phyloP scores from a whole-genome alignment of 2,113 vertebrate species.

The Crotalus horridus region DNA sequence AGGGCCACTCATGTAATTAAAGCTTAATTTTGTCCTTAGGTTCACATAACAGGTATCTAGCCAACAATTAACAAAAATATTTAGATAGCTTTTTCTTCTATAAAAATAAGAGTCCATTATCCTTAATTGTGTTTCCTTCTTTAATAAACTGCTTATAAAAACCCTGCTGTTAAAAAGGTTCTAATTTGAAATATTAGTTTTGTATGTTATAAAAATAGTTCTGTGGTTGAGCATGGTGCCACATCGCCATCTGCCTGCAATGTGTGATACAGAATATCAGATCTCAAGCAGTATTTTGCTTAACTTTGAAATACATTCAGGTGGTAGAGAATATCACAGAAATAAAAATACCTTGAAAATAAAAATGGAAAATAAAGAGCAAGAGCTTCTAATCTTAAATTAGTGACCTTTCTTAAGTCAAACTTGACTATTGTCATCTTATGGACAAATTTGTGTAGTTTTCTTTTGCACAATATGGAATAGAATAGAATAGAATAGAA shows the following conservation, averaged over 20 bases:
- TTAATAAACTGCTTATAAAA: conserved; percentile 19
- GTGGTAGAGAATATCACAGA: background rate
- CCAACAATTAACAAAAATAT: background rate
- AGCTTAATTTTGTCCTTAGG: background rate
- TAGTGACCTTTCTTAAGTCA: background rate
- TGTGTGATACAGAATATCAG: accelerated
- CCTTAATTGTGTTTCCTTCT: background rate
- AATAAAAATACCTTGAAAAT: background rate
- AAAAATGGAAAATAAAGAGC: background rate
- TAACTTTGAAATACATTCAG: background rate
- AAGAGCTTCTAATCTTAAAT: background rate
- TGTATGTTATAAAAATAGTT: accelerated
- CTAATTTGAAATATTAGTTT: background rate
- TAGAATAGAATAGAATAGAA: no score
- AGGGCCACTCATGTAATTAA: background rate
- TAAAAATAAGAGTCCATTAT: background rate
- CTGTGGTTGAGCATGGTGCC: accelerated
- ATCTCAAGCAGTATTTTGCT: background rate
- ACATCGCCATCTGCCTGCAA: conserved; percentile 39
- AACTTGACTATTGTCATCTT: background rate
- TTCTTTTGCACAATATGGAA: background rate
- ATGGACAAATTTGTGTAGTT: background rate
- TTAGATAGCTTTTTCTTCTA: background rate
- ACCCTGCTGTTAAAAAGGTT: conserved; percentile 1
- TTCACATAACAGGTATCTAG: background rate